Base-by-base conservation (phyloP, 2,113 vertebrate species). In the Tetrax tetrax region DNA sequence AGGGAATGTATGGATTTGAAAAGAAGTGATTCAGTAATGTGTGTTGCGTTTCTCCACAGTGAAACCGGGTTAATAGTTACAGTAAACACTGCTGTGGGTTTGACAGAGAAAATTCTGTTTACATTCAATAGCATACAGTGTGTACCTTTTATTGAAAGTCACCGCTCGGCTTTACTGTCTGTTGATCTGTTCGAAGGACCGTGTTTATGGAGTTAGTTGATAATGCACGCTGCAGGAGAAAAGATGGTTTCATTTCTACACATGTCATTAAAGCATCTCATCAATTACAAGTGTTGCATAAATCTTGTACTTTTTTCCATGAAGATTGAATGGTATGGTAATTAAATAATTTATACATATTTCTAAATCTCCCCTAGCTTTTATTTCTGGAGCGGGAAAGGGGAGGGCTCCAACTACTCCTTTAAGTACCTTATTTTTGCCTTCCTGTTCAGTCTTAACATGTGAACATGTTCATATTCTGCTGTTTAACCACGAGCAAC, bases 1-100 rank as follows among this genome's bases (percentile, higher is more conserved):
- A 96, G 98, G 98, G 96, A 97, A 97, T 95, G 87, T 96, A 96
- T 97, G 91, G 95, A 90, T 97, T 93, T 96, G 93, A 95, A 97
- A 97, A 97, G 90, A 95, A 97, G 90, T 93, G 79, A 90, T 95
- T 97, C 96, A 72, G 94, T 96, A 96, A 93, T 85, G 94, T 75
- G 77, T 4, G 59, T 89, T 97, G 87, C 68, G 18, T 96, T 98
- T 96, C 95, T 97, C 82, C 91, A 75, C 38, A 74, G 93, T 91
- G 95, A 85, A 96, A 85, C 59, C 10, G 35, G 83, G 90, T 82
- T 96, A 92, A 92, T 94, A 88, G 93, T 87, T 93, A 54, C 77
- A 96, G 92, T 91, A 92, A 96, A 75, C 20, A 60, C 92, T 97
- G 95, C 45, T 41, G 54, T 87, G 43, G 53, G n/a, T 91, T 90